Evolutionary conservation across 2,797 vertebrate species (phyloP), one percentile per base, ranked within the genome.

Genomic region (Mormyrops boulengeri): DNA sequence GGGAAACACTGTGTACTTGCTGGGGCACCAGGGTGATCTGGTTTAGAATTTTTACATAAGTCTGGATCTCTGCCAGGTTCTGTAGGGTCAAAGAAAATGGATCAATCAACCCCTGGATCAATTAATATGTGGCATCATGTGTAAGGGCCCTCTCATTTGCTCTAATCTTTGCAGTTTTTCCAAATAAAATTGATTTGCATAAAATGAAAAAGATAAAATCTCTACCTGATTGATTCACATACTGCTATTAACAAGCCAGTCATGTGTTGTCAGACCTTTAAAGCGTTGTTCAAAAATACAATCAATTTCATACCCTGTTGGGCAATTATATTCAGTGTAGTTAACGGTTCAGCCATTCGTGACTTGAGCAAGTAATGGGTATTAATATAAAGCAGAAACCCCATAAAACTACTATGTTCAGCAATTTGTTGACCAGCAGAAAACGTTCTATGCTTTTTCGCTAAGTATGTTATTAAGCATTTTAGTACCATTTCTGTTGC

Each of bases 51-150:
- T 94, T 97, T 38, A 98, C 94, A 0, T 99, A 99, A 62, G 97
- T 98, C 95, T 99, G 97, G 93, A 99, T 97, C 96, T 99, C 98
- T 91, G 97, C 96, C 6, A 99, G 96, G 90, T 99, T 98, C 99
- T 99, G 94, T 91, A 12, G 22, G 86, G 41, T 62, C 80, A 91
- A 82, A 93, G 88, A 1, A 0, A 47, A 77, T 19, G 2, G 2
- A 52, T 17, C 34, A 80, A 14, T 41, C 12, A 26, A 34, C 12
- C 86, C 41, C n/a, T 88, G 2, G 22, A 41, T 34, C 85, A 55
- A 53, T 87, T 30, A 38, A 87, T 38, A 14, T 41, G 34, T 57
- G 30, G 2, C 34, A 60, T 41, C 30, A 30, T 30, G 17, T 34
- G 34, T 57, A 60, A 60, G 6, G 34, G 12, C 34, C 19, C 52